Evolutionary conservation across 2,888 invertebrate species (phyloP).

Genomic region (Gastrophysa polygoni): DNA sequence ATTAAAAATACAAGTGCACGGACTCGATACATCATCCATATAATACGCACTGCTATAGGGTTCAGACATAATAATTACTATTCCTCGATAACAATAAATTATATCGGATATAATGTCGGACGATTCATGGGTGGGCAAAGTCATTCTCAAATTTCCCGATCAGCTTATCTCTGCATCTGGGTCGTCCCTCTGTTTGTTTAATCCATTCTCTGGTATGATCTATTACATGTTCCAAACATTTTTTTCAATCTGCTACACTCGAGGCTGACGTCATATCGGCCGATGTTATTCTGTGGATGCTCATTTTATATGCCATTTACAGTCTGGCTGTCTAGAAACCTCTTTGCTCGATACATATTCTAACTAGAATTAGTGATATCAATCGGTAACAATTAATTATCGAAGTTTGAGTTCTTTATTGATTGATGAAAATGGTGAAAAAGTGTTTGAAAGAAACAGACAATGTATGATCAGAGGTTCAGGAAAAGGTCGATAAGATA

Average conservation of each 20-base stretch:
- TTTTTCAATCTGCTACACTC: conserved; percentile 23
- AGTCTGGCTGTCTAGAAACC: too few species aligned
- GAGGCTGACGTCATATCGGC: background rate
- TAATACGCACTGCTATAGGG: conserved; percentile 30
- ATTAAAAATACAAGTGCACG: background rate
- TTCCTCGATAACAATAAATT: conserved; percentile 55
- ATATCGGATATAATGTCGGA: conserved; percentile 48
- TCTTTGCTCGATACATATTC: too few species aligned
- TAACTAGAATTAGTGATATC: too few species aligned
- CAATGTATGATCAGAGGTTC: too few species aligned
- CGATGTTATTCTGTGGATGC: too few species aligned
- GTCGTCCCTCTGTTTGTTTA: conserved; percentile 54
- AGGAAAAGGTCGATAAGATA: too few species aligned
- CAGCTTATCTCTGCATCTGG: conserved; percentile 50
- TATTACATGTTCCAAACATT: conserved; percentile 42
- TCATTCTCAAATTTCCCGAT: conserved; percentile 52
- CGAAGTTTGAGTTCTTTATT: too few species aligned
- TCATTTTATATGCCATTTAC: too few species aligned
- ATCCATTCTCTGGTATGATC: conserved; percentile 45
- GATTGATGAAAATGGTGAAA: too few species aligned
- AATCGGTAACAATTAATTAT: too few species aligned
- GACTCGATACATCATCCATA: background rate
- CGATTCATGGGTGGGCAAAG: conserved; percentile 55
- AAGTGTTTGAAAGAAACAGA: too few species aligned
- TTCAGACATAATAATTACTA: conserved; percentile 53